Evolutionary conservation across 1,140 invertebrate genomes (phyloP), one percentile per base, ranked within the genome.

Genomic region (Idris sp.): DNA sequence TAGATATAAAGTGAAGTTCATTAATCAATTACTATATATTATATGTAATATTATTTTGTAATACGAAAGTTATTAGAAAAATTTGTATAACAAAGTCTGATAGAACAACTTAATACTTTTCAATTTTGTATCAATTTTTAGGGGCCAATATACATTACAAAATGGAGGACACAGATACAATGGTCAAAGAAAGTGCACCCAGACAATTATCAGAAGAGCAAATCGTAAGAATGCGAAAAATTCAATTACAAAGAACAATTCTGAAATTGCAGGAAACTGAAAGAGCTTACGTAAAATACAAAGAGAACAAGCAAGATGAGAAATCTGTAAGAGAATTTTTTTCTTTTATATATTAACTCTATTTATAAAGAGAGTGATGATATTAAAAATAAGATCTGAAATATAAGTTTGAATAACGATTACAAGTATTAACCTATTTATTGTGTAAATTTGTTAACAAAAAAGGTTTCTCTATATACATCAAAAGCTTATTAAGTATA

Each of bases 171-270:
- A 53, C 58, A 53, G 25, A 73, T 14, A 0, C 4, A 13, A 22
- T 31, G 35, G 61, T 16, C 36, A 10, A 7, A 56, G 22, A 61
- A 46, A 40, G 22, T 1, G 15, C 25, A 26, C 22, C 19, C 33
- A 54, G 33, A 61, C 46, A 67, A 68, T 74, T 74, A 68, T 67
- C 62, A 43, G 56, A 48, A 38, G 62, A 74, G 48, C 62, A 74
- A 43, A 74, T 74, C 56, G 22, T 35, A 56, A 54, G 62, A 62
- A 74, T 74, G 71, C 49, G 62, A 43, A 74, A 74, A 74, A 74
- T 68, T 67, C 71, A 74, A 74, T 74, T 56, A 10, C 62, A 67
- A 62, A 74, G 62, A 31, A 74, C 71, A 44, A 62, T 14, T 14
- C 28, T 56, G 49, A 74, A 68, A 68, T 62, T 74, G 61, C 62